phyloP scores from a whole-genome alignment of 2,113 vertebrate genomes.

The Oxyruncus cristatus region DNA sequence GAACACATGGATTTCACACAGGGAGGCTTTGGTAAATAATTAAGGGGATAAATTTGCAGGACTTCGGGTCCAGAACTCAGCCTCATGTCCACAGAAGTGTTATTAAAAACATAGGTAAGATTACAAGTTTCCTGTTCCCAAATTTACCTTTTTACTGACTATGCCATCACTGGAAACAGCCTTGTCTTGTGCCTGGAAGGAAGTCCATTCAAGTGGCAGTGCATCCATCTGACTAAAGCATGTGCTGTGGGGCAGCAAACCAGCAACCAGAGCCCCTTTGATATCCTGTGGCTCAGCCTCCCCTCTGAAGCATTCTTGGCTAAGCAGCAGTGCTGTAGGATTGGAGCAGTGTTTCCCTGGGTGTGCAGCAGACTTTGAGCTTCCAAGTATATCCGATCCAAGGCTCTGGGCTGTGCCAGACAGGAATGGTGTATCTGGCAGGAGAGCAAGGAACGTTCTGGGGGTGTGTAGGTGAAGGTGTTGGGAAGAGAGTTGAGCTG shows the following conservation, averaged over 20 bases:
- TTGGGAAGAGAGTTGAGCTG: neutral
- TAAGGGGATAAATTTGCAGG: neutral
- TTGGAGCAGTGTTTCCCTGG: neutral
- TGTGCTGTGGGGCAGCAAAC: neutral
- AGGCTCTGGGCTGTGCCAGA: neutral
- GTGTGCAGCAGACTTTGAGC: neutral
- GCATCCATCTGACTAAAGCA: neutral
- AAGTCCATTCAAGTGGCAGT: neutral
- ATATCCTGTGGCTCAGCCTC: neutral
- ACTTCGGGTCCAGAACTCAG: neutral
- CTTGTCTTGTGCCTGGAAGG: neutral
- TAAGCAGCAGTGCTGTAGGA: rapidly evolving
- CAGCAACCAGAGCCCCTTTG: neutral
- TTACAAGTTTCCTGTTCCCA: neutral
- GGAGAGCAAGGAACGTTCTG: neutral
- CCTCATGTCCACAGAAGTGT: neutral
- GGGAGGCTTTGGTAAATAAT: neutral
- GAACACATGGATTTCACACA: neutral
- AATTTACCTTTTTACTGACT: neutral
- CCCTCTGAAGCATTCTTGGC: neutral
- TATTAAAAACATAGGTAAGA: neutral
- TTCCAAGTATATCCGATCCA: neutral
- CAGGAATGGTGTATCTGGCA: neutral
- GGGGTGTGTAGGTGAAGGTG: neutral
- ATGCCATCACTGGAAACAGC: neutral